phyloP scores from a whole-genome alignment of 2,797 vertebrate genomes.

The Atherinosoma microstoma region DNA sequence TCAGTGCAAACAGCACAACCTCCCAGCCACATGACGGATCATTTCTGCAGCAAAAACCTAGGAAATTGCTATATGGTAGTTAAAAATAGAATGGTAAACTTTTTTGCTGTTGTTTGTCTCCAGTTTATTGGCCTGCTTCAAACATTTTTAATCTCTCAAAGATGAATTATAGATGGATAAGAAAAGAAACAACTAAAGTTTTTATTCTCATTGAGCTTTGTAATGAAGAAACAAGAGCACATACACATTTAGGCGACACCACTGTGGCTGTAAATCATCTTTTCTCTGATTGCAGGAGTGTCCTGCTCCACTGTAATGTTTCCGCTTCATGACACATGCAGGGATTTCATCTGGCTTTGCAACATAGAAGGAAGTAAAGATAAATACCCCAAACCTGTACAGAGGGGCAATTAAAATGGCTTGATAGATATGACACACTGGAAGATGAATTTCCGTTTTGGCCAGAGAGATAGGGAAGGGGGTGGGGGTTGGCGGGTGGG shows the following conservation, averaged over 20 bases:
- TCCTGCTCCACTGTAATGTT: constrained; percentile 39
- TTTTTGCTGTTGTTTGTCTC: constrained; percentile 47
- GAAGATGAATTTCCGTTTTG: constrained; percentile 80
- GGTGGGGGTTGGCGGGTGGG: too few species aligned
- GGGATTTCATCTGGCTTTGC: constrained; percentile 77
- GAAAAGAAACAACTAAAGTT: not conserved
- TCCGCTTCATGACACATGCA: constrained; percentile 54
- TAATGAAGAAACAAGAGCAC: not conserved
- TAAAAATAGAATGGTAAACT: constrained; percentile 76
- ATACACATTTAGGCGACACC: constrained; percentile 9
- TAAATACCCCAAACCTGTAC: constrained; percentile 77
- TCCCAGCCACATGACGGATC: constrained; percentile 86
- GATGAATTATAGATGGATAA: not conserved
- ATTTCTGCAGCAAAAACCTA: constrained; percentile 77
- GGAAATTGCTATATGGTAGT: constrained; percentile 80
- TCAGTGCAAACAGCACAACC: constrained; percentile 89
- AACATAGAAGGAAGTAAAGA: constrained; percentile 78
- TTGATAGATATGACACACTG: constrained; percentile 82
- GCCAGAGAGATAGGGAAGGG: constrained; percentile 28
- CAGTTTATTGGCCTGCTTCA: constrained; percentile 26
- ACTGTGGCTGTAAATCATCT: constrained; percentile 44
- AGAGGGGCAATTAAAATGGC: constrained; percentile 80
- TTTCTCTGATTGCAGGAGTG: constrained; percentile 31
- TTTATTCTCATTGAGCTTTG: constrained; percentile 4
- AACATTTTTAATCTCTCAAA: constrained; percentile 26